A percentile compares a stretch with the other conserved stretches of the same genome.
Conservation (phyloP, 2,888 invertebrate species). For the Drosophila ezoana region DNA sequence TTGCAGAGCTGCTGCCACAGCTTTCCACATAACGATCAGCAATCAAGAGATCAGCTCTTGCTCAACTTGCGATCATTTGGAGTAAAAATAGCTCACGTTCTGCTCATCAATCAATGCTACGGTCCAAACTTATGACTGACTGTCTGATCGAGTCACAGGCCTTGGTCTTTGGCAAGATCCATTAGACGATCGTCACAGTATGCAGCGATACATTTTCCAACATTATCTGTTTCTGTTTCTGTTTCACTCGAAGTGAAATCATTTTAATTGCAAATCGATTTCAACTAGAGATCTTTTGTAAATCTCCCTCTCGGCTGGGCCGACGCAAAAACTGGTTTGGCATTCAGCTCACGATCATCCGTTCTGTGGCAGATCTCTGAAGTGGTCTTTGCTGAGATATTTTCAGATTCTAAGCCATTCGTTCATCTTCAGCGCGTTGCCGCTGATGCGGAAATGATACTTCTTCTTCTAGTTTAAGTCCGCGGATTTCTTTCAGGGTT, state of each 20-base stretch:
- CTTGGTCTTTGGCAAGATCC: conserved; percentile 18
- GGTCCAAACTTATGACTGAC: conserved; percentile 15
- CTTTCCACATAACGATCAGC: conserved; percentile 12
- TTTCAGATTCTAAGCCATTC: conserved; percentile 69
- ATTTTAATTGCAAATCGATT: conserved; percentile 77
- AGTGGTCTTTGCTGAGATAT: conserved; percentile 3
- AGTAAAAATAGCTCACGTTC: conserved; percentile 22
- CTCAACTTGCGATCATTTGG: conserved; percentile 13
- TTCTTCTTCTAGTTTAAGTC: conserved; percentile 34
- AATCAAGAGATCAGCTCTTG: conserved; percentile 7
- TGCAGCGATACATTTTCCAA: conserved; percentile 18
- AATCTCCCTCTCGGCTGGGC: conserved; percentile 6
- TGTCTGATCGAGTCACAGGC: conserved; percentile 33
- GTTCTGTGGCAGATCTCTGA: not conserved
- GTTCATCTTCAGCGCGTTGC: conserved; percentile 72
- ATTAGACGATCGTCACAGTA: conserved; percentile 44
- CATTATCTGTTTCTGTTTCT: conserved; percentile 14
- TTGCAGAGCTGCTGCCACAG: not conserved
- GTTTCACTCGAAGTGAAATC: conserved; percentile 72
- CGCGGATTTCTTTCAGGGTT: conserved; percentile 42
- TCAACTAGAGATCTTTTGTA: conserved; percentile 30
- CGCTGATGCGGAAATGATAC: conserved; percentile 75
- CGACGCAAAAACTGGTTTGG: conserved; percentile 74
- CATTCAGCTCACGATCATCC: conserved; percentile 47
- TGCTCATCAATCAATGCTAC: conserved; percentile 55